These are phyloP conservation scores for Hartigia nigra DNA, from an alignment of 2,888 invertebrate genomes.

Conservation along the genomic window DNA sequence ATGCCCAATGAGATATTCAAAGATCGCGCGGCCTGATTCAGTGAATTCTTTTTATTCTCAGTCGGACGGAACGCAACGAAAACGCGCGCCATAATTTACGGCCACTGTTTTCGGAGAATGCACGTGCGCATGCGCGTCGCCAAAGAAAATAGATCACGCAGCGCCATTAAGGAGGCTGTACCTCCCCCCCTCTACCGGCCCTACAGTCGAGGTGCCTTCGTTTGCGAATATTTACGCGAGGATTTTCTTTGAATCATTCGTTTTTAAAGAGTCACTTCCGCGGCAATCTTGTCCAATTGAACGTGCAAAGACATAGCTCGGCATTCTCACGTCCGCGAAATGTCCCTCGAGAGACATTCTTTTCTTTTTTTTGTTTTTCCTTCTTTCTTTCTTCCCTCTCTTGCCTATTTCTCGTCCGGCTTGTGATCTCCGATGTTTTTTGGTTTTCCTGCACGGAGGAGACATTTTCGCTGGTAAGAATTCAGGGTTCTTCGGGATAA, in stretches of 20 bases:
- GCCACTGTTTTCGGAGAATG: not conserved
- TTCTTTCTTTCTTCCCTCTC: not conserved
- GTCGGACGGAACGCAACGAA: not conserved
- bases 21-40: no score
- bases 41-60: not conserved
- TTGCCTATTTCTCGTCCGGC: not conserved
- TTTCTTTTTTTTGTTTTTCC: no score
- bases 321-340: no score
- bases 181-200: no score
- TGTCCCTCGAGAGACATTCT: no score
- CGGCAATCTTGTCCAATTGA: not conserved
- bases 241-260: constrained; percentile 6
- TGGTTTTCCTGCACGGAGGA: no score
- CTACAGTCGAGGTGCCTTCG: not conserved
- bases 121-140: not conserved
- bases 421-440: no score
- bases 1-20: no score
- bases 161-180: not conserved
- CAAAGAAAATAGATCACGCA: not conserved
- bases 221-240: constrained; percentile 3
- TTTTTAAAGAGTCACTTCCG: constrained; percentile 8
- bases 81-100: constrained; percentile 2
- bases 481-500: no score
- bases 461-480: no score
- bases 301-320: no score